phyloP scores from a whole-genome alignment of 2,113 vertebrate genomes.

The Mionectes macconnelli region DNA sequence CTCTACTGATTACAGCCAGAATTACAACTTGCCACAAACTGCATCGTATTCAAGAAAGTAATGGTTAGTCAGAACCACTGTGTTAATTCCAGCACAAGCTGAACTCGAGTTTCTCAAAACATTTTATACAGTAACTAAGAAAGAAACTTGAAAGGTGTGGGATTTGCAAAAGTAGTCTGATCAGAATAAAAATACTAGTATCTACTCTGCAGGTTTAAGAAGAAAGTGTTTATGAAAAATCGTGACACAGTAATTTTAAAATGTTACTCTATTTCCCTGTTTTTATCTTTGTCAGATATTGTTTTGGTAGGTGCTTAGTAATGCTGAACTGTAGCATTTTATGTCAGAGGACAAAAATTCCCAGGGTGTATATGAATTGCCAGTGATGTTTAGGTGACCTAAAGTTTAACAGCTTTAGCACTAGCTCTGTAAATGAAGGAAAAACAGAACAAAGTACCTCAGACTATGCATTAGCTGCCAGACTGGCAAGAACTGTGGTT shows the following conservation, averaged over 20 bases:
- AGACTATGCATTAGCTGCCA: not conserved
- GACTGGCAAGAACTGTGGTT: not conserved
- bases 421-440: conserved; percentile 20
- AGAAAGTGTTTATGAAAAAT: not conserved
- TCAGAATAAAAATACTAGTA: not conserved
- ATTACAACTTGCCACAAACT: conserved; percentile 28
- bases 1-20: conserved; percentile 15
- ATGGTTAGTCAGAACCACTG: conserved; percentile 12
- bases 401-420: conserved; percentile 37
- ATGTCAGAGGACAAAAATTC: conserved; percentile 10
- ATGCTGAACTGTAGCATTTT: not conserved
- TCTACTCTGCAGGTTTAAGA: not conserved
- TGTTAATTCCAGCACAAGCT: not conserved
- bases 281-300: not conserved
- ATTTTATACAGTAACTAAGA: not conserved
- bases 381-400: conserved; percentile 10
- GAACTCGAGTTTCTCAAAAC: not conserved
- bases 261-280: not conserved
- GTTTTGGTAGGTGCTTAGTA: not conserved
- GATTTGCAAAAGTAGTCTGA: not conserved
- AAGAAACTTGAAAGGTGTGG: not conserved
- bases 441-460: conserved; percentile 23
- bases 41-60: not conserved
- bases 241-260: not conserved
- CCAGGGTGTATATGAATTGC: conserved; percentile 15